Evolutionary conservation across 2,888 invertebrate species (phyloP), one percentile per base, ranked within the genome.

Genomic region (Idaea biselata): DNA sequence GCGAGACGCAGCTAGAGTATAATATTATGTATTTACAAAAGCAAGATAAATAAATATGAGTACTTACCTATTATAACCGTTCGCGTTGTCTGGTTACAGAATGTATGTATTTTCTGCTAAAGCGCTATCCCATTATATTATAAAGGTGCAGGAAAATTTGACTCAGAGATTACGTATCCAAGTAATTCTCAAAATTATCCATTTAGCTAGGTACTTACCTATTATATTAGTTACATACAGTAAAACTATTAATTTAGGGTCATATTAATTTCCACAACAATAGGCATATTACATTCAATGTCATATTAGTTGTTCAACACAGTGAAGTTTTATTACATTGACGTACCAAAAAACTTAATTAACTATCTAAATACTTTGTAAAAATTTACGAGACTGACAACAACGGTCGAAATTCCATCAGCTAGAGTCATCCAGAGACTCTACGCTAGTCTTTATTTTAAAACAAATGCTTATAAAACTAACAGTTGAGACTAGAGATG

Each of bases 341-440:
- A 44, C 44, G 11, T 44, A 44, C 44, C 44, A 44, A 44, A 44
- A 14, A 44, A 8, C 14, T 44, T 11, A 11, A 6, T 1, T 44
- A 11, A 44, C 44, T 44, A 11, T 44, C 44, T 14, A 44, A 44
- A 44, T 44, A 44, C 44, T 44, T 44, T 44, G 44, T 7, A 44
- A 0, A 44, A 44, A 8, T 44, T 44, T 44, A 44, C 44, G 44
- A 44, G 44, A 44, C 44, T 44, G 44, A 8, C 6, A 55, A 14
- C 18, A 56, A 56, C 56, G 81, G 82, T 83, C 78, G 80, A 84
- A 44, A 88, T 89, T 89, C 88, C 83, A 72, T 64, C 63, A 64
- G 69, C 62, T 70, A 75, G 73, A 86, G 87, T 89, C 89, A 89
- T 81, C 77, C 66, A 67, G 81, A 59, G 33, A 54, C 62, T 78